Conservation (phyloP, 2,797 vertebrate genomes). For the Cichlasoma orientale region DNA sequence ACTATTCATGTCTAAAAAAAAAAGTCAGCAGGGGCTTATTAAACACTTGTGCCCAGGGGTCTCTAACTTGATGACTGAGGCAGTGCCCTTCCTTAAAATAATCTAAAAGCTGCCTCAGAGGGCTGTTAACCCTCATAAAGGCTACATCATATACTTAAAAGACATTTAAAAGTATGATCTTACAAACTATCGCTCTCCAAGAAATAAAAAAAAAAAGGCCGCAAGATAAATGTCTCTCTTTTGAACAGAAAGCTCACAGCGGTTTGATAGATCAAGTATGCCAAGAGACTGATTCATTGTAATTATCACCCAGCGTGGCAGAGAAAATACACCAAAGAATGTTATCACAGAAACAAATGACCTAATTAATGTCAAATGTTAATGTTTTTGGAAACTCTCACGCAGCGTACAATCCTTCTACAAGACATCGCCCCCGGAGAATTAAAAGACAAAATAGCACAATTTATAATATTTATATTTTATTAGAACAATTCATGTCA, state of each 20-base stretch:
- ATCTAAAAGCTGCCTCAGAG: background rate
- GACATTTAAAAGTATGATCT: constrained; percentile 26
- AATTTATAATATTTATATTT: constrained; percentile 65
- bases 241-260: constrained; percentile 17
- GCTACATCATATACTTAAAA: background rate
- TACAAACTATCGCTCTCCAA: constrained; percentile 6
- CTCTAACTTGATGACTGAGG: background rate
- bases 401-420: constrained; percentile 13
- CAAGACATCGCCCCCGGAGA: constrained; percentile 20
- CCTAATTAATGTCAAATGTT: constrained; percentile 53
- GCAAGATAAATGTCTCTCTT: background rate
- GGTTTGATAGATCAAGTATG: constrained; percentile 27
- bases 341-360: constrained; percentile 44
- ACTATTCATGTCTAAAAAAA: background rate
- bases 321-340: constrained; percentile 20
- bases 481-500: constrained; percentile 73
- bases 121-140: background rate
- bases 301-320: constrained; percentile 28
- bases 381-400: constrained; percentile 42
- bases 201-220: background rate
- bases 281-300: constrained; percentile 12
- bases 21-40: background rate
- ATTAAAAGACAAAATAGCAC: constrained; percentile 47
- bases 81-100: background rate
- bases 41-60: background rate